Evolutionary conservation across 2,888 invertebrate species (phyloP).

Genomic region (Euspilapteryx auroguttella): DNA sequence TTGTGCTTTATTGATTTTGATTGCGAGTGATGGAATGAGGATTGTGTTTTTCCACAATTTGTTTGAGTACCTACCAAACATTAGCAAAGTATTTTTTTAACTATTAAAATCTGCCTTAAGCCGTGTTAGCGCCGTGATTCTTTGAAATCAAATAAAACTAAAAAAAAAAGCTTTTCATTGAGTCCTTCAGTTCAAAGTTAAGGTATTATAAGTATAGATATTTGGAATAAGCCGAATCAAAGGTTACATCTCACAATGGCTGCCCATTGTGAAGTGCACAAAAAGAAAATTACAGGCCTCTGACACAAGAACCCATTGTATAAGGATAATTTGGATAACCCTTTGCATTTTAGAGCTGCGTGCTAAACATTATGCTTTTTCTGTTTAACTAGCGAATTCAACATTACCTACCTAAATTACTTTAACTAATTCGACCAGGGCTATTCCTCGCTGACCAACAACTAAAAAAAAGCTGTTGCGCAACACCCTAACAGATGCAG

Average conservation of each 20-base stretch:
- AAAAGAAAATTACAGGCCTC: slow-evolving; percentile 39
- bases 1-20: not conserved
- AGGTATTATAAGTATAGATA: no score
- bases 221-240: no score
- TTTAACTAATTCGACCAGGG: no score
- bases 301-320: slow-evolving; percentile 22
- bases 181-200: not conserved
- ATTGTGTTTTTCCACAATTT: not conserved
- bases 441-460: no score
- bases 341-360: slow-evolving; percentile 16
- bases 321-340: slow-evolving; percentile 37
- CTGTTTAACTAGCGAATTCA: no score
- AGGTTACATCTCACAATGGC: slow-evolving; percentile 16
- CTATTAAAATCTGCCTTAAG: no score
- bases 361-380: slow-evolving; percentile 12
- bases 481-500: slow-evolving; percentile 1
- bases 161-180: no score
- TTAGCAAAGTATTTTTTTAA: no score
- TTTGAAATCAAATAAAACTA: no score
- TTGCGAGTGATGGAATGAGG: not conserved
- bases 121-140: no score
- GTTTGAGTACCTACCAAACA: no score
- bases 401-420: no score
- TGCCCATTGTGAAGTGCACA: slow-evolving; percentile 20
- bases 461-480: slow-evolving; percentile 1